Percentiles rank a stretch among this genome's conserved stretches.
Evolutionary conservation across 2,113 vertebrate genomes (phyloP).

Genomic region (Capreolus pygargus): DNA sequence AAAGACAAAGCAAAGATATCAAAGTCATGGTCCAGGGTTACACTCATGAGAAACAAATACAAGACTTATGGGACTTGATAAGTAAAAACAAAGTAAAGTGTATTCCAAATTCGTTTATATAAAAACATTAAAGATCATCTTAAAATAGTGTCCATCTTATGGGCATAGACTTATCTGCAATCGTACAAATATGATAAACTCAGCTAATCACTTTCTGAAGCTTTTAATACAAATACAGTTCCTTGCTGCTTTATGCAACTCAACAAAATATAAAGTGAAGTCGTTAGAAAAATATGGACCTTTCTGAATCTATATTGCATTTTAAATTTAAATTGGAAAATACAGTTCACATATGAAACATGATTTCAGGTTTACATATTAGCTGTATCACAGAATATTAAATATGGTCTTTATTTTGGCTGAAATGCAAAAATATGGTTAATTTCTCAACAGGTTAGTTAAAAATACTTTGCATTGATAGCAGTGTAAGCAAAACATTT

Average conservation of each 20-base stretch:
- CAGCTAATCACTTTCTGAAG: slow-evolving; percentile 54
- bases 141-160: slow-evolving; percentile 78
- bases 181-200: slow-evolving; percentile 71
- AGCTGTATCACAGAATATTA: slow-evolving; percentile 42
- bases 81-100: slow-evolving; percentile 69
- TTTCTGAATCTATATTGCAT: slow-evolving; percentile 66
- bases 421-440: slow-evolving; percentile 64
- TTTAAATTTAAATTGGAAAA: slow-evolving; percentile 66
- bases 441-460: slow-evolving; percentile 58
- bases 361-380: slow-evolving; percentile 48
- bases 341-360: slow-evolving; percentile 59
- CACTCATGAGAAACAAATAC: slow-evolving; percentile 62
- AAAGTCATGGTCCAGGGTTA: slow-evolving; percentile 72
- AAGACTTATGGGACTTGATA: slow-evolving; percentile 54
- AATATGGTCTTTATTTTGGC: slow-evolving; percentile 55
- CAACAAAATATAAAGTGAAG: slow-evolving; percentile 66
- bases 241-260: slow-evolving; percentile 67
- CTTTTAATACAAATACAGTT: slow-evolving; percentile 73
- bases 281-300: slow-evolving; percentile 71
- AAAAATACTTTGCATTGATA: slow-evolving; percentile 49
- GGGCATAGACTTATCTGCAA: slow-evolving; percentile 69
- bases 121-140: slow-evolving; percentile 83
- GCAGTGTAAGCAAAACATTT: not conserved
- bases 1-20: slow-evolving; percentile 73
- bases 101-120: slow-evolving; percentile 76